Evolutionary conservation across 2,113 vertebrate genomes (phyloP), one percentile per base, ranked within the genome.

Genomic region (Phoxinus phoxinus): DNA sequence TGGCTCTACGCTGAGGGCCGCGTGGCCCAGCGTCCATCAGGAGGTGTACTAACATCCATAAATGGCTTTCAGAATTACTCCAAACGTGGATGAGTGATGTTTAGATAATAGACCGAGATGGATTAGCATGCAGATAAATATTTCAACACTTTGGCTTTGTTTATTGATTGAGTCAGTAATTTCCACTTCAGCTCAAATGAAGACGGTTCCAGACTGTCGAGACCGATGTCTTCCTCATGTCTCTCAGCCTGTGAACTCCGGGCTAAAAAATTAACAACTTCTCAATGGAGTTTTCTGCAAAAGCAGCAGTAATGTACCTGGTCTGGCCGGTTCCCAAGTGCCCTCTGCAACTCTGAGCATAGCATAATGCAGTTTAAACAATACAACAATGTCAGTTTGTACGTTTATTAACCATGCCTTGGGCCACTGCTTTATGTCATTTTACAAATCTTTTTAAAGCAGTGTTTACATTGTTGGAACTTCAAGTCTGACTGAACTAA

Each of bases 161-260:
- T 95, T 95, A 95, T 95, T 95, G 95, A 95, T 95, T 95, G 92
- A 93, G 90, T 92, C 92, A 93, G 94, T 95, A 94, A 95, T 95
- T 95, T 95, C 94, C 94, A 94, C 90, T 89, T 87, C 84, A 88
- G 90, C 93, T 91, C 93, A 95, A 95, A 95, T 95, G 94, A 95
- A 93, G 93, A 90, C 92, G 95, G 95, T 95, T 95, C 95, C 95
- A 95, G 93, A 90, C 89, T 92, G 95, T 95, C 95, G 94, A 94
- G 95, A 93, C 94, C 46, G 91, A 87, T 92, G 93, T 93, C 93
- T 93, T 93, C 94, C 92, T 94, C 93, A 93, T 94, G 94, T 92
- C 94, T 90, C 71, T 93, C 65, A 87, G 90, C 89, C 90, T 94
- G 93, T 93, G 92, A 94, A 95, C 92, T 93, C 93, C 93, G 91